These are phyloP conservation scores for Gyps fulvus DNA, from an alignment of 2,113 vertebrate species.

Conservation along the genomic window DNA sequence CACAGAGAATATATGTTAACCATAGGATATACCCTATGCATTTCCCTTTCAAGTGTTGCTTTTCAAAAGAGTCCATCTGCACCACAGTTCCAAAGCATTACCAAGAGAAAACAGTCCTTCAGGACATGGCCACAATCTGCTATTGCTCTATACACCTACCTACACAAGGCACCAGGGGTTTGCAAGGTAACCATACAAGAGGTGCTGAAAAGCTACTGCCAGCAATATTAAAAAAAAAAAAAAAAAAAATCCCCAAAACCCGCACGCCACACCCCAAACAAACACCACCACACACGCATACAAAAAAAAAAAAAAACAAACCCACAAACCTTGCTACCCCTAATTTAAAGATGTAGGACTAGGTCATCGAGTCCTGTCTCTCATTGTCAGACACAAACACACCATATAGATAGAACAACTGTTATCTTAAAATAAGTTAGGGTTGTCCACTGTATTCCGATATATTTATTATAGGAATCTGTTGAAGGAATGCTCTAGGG, in stretches of 20 bases:
- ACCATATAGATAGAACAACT: neutral
- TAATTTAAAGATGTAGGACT: neutral
- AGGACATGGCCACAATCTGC: neutral
- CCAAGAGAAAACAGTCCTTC: neutral
- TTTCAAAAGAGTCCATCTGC: neutral
- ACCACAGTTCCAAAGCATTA: neutral
- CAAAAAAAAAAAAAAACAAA: no score
- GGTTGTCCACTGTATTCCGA: neutral
- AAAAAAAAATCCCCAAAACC: no score
- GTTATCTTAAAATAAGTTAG: neutral
- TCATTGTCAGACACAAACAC: neutral
- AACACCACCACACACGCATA: no score
- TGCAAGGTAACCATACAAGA: neutral
- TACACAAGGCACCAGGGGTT: neutral
- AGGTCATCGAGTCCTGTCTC: neutral
- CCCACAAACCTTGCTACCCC: neutral
- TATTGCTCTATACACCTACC: neutral
- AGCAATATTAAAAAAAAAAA: neutral
- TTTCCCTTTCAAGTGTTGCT: neutral
- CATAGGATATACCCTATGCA: rapidly evolving
- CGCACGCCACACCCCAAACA: no score
- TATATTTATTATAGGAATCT: neutral
- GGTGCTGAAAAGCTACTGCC: neutral
- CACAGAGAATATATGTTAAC: neutral
- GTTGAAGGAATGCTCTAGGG: neutral